These are phyloP conservation scores for Selenia dentaria DNA, from an alignment of 2,888 invertebrate species.

Conservation along the genomic window DNA sequence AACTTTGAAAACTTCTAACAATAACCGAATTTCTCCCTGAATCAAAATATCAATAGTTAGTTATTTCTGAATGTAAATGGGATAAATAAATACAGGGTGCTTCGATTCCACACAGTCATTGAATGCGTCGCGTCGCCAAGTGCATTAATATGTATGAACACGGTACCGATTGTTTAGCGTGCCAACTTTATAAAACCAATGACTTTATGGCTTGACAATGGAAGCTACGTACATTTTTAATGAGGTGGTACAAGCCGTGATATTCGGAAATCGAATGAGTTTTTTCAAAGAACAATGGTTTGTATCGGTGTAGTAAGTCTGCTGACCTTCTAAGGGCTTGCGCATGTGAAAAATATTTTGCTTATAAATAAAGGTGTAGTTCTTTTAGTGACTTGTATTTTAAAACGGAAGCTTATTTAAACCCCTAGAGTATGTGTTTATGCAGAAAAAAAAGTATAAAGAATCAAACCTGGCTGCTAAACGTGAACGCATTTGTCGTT, in stretches of 20 bases:
- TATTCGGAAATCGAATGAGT: constrained; percentile 15
- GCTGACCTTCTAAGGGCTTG: neutral
- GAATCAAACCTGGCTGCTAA: no score
- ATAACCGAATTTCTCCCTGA: no score
- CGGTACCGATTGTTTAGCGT: constrained; percentile 42
- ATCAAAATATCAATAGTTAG: no score
- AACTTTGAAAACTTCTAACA: no score
- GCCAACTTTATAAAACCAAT: constrained; percentile 42
- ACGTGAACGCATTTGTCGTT: no score
- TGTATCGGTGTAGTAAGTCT: neutral
- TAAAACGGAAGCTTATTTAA: no score
- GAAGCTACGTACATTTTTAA: constrained; percentile 32
- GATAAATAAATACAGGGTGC: constrained; percentile 50
- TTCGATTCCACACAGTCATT: constrained; percentile 51
- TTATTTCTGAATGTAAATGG: constrained; percentile 28
- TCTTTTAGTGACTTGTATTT: no score
- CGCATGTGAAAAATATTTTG: no score
- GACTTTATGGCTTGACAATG: constrained; percentile 35
- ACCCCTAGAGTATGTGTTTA: no score
- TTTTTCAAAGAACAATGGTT: constrained; percentile 16
- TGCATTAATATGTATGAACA: constrained; percentile 68
- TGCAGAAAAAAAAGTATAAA: no score
- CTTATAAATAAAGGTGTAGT: no score
- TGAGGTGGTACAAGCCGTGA: constrained; percentile 5
- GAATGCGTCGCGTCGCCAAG: constrained; percentile 45